These are phyloP conservation scores for Cochlearius cochlearius DNA, from an alignment of 2,113 vertebrate species.

Conservation along the genomic window DNA sequence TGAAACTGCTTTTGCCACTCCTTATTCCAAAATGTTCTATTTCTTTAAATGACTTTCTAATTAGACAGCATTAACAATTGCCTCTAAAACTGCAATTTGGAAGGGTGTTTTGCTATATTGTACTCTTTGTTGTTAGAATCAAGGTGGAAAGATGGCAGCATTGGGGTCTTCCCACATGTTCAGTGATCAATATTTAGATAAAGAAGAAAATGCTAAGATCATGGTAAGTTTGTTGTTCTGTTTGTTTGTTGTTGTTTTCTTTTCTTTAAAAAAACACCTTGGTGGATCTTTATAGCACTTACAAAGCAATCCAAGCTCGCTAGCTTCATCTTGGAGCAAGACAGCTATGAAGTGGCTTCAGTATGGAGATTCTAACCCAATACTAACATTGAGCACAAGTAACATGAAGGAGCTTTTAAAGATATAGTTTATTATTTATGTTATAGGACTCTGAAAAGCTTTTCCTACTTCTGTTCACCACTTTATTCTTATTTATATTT, in stretches of 20 bases:
- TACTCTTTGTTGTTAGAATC: slow-evolving; percentile 67
- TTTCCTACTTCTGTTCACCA: neutral
- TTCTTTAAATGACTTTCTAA: neutral
- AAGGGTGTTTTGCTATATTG: neutral
- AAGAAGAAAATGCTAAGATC: slow-evolving; percentile 97
- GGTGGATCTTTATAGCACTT: neutral
- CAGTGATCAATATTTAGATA: slow-evolving; percentile 94
- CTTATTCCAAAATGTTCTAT: neutral
- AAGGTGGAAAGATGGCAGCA: slow-evolving; percentile 89
- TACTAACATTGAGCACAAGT: neutral
- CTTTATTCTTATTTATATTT: neutral
- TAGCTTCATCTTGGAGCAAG: neutral
- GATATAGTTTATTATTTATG: neutral
- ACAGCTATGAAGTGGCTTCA: neutral
- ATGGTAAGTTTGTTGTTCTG: slow-evolving; percentile 74
- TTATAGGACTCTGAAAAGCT: neutral
- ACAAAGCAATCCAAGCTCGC: neutral
- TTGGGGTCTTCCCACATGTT: slow-evolving; percentile 97
- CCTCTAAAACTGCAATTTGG: neutral
- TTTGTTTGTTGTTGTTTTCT: no score
- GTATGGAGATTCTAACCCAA: neutral
- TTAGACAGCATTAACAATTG: neutral
- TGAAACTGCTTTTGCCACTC: neutral
- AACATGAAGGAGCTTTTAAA: neutral
- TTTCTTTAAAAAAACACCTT: neutral